A percentile compares a stretch with the other conserved stretches of the same genome.
Conservation (phyloP, 2,113 vertebrate genomes). For the Apeltes quadracus region DNA sequence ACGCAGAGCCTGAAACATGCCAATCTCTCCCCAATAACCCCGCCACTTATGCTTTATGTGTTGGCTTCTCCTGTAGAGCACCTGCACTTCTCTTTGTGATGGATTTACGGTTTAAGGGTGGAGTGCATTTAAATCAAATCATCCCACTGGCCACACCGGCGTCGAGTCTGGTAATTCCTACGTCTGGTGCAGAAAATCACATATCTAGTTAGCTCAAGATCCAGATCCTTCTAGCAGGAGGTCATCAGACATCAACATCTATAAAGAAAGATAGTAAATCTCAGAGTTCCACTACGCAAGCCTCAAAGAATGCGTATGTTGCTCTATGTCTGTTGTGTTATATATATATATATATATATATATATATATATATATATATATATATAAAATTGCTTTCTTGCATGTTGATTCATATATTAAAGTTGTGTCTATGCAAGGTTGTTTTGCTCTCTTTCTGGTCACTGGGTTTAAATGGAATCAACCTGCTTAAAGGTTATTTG, state of each 20-base stretch:
- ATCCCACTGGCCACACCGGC: neutral
- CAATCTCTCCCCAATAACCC: conserved; percentile 63
- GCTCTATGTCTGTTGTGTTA: neutral
- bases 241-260: neutral
- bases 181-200: neutral
- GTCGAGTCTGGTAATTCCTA: neutral
- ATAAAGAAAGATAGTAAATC: neutral
- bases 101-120: neutral
- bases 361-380: neutral
- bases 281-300: neutral
- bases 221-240: neutral
- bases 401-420: neutral
- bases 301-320: neutral
- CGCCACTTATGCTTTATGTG: conserved; percentile 31
- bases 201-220: neutral
- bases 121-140: neutral
- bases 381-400: neutral
- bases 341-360: neutral
- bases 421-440: neutral
- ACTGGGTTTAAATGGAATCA: conserved; percentile 5
- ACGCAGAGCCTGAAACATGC: conserved; percentile 68
- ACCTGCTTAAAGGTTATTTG: neutral
- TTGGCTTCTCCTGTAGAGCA: neutral
- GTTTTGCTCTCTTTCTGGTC: neutral
- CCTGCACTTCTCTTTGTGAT: conserved; percentile 5